phyloP scores from a whole-genome alignment of 2,797 vertebrate genomes.

The Otolemur crassicaudatus region DNA sequence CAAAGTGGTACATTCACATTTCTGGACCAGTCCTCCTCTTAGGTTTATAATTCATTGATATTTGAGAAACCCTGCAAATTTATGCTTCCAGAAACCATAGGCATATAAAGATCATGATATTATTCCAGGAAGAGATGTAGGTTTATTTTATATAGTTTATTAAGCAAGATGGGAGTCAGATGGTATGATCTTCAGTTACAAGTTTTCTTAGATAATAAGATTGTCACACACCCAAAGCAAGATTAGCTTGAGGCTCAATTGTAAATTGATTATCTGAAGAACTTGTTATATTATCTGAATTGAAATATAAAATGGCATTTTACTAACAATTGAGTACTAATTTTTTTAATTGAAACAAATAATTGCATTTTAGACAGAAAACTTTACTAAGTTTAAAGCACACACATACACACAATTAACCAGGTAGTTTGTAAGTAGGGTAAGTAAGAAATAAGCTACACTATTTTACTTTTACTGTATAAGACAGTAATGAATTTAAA shows the following conservation, averaged over 20 bases:
- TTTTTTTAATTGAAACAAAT: neutral
- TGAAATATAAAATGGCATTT: neutral
- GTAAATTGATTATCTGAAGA: neutral
- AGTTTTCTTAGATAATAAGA: conserved; percentile 22
- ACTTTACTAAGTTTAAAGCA: conserved; percentile 12
- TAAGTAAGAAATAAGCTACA: conserved; percentile 3
- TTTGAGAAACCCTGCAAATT: conserved; percentile 25
- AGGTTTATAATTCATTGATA: conserved; percentile 22
- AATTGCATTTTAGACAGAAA: conserved; percentile 3
- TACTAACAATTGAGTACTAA: neutral
- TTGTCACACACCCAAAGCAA: neutral
- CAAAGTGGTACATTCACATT: conserved; percentile 35
- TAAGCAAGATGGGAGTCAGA: conserved; percentile 13
- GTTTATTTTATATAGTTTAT: conserved; percentile 41
- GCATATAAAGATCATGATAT: neutral
- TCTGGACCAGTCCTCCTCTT: neutral
- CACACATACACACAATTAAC: neutral
- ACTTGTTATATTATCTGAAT: neutral
- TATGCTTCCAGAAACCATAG: conserved; percentile 22
- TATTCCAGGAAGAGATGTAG: conserved; percentile 7
- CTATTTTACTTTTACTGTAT: conserved; percentile 24
- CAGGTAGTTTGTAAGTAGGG: neutral
- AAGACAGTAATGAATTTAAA: conserved; percentile 17
- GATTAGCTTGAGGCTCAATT: neutral
- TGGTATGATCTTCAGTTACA: neutral